These are phyloP conservation scores for Sinocyclocheilus anshuiensis DNA, from an alignment of 2,113 vertebrate genomes.

Conservation along the genomic window DNA sequence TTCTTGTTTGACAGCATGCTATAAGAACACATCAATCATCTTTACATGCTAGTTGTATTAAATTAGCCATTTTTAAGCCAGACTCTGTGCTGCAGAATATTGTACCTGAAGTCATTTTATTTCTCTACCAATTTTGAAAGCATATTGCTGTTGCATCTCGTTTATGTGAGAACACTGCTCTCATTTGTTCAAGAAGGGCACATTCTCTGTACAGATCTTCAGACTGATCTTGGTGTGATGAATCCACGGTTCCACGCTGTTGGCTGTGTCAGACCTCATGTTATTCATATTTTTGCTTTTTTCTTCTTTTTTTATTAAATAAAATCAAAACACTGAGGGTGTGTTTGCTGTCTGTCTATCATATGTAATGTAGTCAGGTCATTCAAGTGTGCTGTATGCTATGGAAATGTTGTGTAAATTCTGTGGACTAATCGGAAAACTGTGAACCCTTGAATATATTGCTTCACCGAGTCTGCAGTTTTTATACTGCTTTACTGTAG, in stretches of 20 bases:
- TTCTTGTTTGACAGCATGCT: no score
- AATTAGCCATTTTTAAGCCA: no score
- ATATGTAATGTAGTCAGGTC: conserved; percentile 14
- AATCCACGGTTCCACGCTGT: conserved; percentile 11
- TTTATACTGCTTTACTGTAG: background rate
- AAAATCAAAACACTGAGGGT: background rate
- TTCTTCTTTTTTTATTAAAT: background rate
- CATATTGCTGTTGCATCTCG: background rate
- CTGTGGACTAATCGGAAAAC: conserved; percentile 24
- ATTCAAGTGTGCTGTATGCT: conserved; percentile 29
- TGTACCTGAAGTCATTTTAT: background rate
- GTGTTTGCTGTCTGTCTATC: background rate
- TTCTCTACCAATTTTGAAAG: background rate
- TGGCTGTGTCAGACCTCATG: conserved; percentile 3
- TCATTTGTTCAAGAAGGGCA: conserved; percentile 9
- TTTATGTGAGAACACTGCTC: conserved; percentile 57
- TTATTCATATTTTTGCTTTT: conserved; percentile 24
- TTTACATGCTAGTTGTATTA: no score
- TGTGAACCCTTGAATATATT: conserved; percentile 26
- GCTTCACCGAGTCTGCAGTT: conserved; percentile 11
- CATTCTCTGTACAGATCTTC: background rate
- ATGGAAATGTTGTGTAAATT: conserved; percentile 44
- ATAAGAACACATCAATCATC: no score
- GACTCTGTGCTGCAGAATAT: no score
- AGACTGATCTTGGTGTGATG: conserved; percentile 9